Conservation (phyloP, 1,140 invertebrate genomes). For the Lycorma delicatula region DNA sequence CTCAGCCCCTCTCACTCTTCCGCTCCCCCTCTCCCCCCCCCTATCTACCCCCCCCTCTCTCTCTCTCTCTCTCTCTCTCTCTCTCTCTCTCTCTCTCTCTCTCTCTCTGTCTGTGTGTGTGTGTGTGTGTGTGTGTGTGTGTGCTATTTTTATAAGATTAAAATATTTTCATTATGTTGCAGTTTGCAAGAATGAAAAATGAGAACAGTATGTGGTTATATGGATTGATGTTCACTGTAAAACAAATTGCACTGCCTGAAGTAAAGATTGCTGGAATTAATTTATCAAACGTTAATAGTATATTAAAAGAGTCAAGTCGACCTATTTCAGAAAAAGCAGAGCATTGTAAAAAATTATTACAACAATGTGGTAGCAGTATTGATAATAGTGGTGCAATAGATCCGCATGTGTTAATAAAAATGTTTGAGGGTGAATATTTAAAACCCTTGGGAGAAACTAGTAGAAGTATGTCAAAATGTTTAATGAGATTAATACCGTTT, state of each 20-base stretch:
- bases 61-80: too few species aligned
- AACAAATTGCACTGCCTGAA: background rate
- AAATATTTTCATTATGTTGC: too few species aligned
- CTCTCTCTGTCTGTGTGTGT: too few species aligned
- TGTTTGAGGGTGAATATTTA: slow-evolving; percentile 8
- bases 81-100: too few species aligned
- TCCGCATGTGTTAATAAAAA: slow-evolving; percentile 13
- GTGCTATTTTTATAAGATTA: too few species aligned
- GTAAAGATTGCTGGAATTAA: slow-evolving; percentile 5
- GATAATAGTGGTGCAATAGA: background rate
- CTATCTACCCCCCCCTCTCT: too few species aligned
- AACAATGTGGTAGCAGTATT: background rate
- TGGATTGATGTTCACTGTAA: slow-evolving; percentile 1
- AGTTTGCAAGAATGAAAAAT: slow-evolving; percentile 12
- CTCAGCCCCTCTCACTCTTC: too few species aligned
- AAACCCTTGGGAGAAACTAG: slow-evolving; percentile 2
- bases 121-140: too few species aligned
- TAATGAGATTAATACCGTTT: slow-evolving; percentile 3
- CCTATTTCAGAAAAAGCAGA: slow-evolving; percentile 16
- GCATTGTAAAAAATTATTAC: slow-evolving; percentile 13
- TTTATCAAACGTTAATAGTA: slow-evolving; percentile 9
- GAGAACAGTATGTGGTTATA: slow-evolving; percentile 10
- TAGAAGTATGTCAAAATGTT: slow-evolving; percentile 12
- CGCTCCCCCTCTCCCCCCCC: too few species aligned
- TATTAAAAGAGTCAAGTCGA: slow-evolving; percentile 6